Conservation (phyloP, 1,140 invertebrate genomes). For the Proctacanthus coquilletti region DNA sequence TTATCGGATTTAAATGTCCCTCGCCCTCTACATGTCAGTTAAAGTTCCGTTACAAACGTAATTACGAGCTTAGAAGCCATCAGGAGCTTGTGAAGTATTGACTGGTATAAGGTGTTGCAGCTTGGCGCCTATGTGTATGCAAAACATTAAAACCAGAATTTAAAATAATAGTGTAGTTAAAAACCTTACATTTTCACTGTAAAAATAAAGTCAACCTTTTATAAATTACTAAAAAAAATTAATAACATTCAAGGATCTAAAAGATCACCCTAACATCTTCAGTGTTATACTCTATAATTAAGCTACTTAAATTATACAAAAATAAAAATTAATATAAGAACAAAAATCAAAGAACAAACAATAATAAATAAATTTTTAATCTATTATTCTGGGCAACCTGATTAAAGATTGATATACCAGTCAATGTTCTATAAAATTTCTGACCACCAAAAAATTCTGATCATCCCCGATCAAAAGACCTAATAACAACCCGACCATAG, state of each 20-base stretch:
- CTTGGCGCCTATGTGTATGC: too few relatives aligned
- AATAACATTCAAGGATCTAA: constrained; percentile 18
- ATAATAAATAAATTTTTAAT: constrained; percentile 34
- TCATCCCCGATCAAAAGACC: constrained; percentile 32
- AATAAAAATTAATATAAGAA: constrained; percentile 27
- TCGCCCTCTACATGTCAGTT: too few relatives aligned
- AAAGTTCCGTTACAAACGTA: too few relatives aligned
- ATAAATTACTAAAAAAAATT: constrained; percentile 28
- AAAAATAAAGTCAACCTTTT: constrained; percentile 32
- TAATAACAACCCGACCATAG: constrained; percentile 16
- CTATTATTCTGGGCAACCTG: constrained; percentile 27
- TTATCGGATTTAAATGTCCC: too few relatives aligned
- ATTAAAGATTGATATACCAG: constrained; percentile 19
- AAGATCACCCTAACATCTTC: constrained; percentile 38
- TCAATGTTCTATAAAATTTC: constrained; percentile 20
- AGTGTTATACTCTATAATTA: constrained; percentile 39
- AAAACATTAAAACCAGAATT: too few relatives aligned
- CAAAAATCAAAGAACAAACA: constrained; percentile 30
- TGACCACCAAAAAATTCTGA: constrained; percentile 31
- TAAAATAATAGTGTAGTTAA: too few relatives aligned
- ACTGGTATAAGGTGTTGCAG: too few relatives aligned
- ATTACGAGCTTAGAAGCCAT: too few relatives aligned
- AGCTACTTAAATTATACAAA: constrained; percentile 37
- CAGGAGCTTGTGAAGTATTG: too few relatives aligned
- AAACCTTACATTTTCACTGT: too few relatives aligned